These are phyloP conservation scores for Pogonophryne albipinna DNA, from an alignment of 2,797 vertebrate species.

Conservation along the genomic window DNA sequence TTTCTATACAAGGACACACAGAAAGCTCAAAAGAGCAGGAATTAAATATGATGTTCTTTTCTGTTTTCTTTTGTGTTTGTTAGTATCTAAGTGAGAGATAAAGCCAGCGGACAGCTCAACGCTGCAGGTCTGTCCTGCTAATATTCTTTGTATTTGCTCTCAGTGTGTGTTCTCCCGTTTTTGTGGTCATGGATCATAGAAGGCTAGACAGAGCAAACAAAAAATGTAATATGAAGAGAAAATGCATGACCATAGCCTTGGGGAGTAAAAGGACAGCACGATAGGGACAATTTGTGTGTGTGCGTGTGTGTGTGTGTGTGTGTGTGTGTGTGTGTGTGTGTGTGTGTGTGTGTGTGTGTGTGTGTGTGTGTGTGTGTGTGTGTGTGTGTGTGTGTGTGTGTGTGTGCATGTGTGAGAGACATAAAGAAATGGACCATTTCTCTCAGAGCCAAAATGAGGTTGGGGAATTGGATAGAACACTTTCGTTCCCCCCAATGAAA, in stretches of 20 bases:
- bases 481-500: conserved; percentile 60
- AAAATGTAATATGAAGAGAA: conserved; percentile 69
- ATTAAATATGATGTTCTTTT: neutral
- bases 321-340: conserved; percentile 8
- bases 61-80: conserved; percentile 4
- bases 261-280: conserved; percentile 60
- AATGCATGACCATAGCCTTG: conserved; percentile 74
- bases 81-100: conserved; percentile 33
- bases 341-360: conserved; percentile 24
- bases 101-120: conserved; percentile 38
- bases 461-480: conserved; percentile 76
- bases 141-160: conserved; percentile 60
- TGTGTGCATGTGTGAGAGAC: conserved; percentile 23
- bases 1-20: neutral
- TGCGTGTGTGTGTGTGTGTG: conserved; percentile 25
- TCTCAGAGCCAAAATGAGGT: conserved; percentile 81
- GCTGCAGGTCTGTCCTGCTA: conserved; percentile 43
- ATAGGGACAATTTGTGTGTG: conserved; percentile 49
- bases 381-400: conserved; percentile 19
- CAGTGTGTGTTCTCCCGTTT: conserved; percentile 37
- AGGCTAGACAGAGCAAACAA: conserved; percentile 56
- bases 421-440: conserved; percentile 68
- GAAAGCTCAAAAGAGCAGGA: conserved; percentile 10
- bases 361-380: conserved; percentile 19
- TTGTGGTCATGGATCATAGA: conserved; percentile 64